phyloP scores from a whole-genome alignment of 1,140 invertebrate genomes.

The Drosophila bifasciata region DNA sequence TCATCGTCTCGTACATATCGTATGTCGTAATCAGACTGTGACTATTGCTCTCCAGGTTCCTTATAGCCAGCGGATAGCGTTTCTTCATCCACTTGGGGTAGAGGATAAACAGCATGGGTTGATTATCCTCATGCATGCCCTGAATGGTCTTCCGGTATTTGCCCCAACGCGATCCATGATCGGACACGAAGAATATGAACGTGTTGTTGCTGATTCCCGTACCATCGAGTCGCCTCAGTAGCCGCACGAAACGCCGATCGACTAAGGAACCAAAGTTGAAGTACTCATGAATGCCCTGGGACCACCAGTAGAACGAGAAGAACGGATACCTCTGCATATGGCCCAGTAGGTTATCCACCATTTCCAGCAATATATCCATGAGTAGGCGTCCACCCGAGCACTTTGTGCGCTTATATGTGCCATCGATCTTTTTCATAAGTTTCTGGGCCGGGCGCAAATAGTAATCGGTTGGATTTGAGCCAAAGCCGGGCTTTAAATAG shows the following conservation, averaged over 20 bases:
- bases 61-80: conserved; percentile 86
- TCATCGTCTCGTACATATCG: conserved; percentile 89
- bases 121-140: conserved; percentile 91
- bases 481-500: conserved; percentile 90
- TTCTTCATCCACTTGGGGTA: conserved; percentile 89
- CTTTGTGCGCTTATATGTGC: conserved; percentile 42
- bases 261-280: conserved; percentile 43
- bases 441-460: conserved; percentile 9
- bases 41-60: conserved; percentile 89
- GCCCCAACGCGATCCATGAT: conserved; percentile 35
- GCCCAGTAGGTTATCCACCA: conserved; percentile 89
- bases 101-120: conserved; percentile 91
- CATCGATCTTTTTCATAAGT: conserved; percentile 32
- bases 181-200: conserved; percentile 41
- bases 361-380: conserved; percentile 80
- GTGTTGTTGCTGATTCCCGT: conserved; percentile 36
- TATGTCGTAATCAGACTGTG: conserved; percentile 90
- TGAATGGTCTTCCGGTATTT: conserved; percentile 87
- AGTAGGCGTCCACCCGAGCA: conserved; percentile 85
- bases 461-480: conserved; percentile 12
- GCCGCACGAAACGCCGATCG: not conserved
- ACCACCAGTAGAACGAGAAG: conserved; percentile 49
- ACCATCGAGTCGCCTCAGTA: conserved; percentile 6
- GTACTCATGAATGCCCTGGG: conserved; percentile 21
- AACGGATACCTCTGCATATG: conserved; percentile 37